Conservation (phyloP, 2,797 vertebrate genomes). For the Rhinophrynus dorsalis region DNA sequence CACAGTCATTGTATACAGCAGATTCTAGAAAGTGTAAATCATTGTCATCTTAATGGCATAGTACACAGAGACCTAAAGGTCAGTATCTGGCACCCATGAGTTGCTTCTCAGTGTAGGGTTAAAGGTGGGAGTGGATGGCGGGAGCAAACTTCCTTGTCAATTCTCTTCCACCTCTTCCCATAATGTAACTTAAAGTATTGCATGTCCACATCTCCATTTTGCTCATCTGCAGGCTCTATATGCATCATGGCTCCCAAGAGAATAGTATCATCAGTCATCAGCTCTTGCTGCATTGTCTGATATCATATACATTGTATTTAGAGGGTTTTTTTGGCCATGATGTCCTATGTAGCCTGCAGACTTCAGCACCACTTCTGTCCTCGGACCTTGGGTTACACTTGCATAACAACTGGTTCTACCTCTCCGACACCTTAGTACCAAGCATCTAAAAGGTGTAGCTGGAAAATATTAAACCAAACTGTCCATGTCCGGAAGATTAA, state of each 20-base stretch:
- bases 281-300: conserved; percentile 21
- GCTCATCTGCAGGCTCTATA: conserved; percentile 69
- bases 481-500: too few species aligned
- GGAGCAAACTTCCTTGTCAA: conserved; percentile 54
- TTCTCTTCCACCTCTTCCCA: conserved; percentile 52
- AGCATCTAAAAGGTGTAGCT: too few species aligned
- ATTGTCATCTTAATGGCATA: conserved; percentile 96
- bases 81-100: conserved; percentile 78
- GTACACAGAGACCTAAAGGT: conserved; percentile 98
- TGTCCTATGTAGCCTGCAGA: conserved; percentile 68
- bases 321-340: conserved; percentile 57
- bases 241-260: conserved; percentile 63
- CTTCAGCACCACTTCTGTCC: conserved; percentile 77
- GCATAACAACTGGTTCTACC: conserved; percentile 53
- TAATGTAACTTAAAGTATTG: conserved; percentile 62
- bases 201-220: conserved; percentile 78
- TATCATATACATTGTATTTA: conserved; percentile 34
- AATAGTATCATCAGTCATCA: neutral
- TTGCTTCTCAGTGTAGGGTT: conserved; percentile 59
- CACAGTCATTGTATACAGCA: conserved; percentile 98
- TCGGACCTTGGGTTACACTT: conserved; percentile 67
- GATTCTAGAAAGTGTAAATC: conserved; percentile 98
- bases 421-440: too few species aligned
- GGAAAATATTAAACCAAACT: too few species aligned
- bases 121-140: conserved; percentile 62